These are phyloP conservation scores for Hoplias malabaricus DNA, from an alignment of 2,113 vertebrate species.

Conservation along the genomic window DNA sequence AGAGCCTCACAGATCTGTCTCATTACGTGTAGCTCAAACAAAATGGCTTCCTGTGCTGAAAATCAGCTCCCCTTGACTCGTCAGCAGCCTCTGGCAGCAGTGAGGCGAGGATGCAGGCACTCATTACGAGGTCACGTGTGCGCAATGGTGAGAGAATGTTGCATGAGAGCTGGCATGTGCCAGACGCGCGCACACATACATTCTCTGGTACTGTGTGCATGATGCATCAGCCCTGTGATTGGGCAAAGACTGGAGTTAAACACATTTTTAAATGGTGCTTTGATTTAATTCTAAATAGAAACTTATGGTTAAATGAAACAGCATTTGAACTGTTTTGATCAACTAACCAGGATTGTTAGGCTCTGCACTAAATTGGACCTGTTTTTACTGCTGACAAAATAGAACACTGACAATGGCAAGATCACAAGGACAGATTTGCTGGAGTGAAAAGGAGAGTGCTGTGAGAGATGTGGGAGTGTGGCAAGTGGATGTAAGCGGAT, in stretches of 20 bases:
- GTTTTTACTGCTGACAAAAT: background rate
- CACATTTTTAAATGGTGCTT: background rate
- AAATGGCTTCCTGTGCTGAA: conserved; percentile 54
- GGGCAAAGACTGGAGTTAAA: conserved; percentile 1
- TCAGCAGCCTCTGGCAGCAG: conserved; percentile 39
- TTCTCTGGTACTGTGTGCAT: conserved; percentile 5
- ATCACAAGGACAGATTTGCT: background rate
- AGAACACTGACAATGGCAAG: background rate
- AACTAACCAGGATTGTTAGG: background rate
- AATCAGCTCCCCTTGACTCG: conserved; percentile 40
- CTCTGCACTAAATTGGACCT: background rate
- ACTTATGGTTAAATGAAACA: background rate
- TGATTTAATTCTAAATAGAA: background rate
- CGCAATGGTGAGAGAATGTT: conserved; percentile 37
- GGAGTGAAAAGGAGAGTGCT: background rate
- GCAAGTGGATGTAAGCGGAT: background rate
- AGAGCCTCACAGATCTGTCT: conserved; percentile 43
- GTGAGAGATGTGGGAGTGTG: background rate
- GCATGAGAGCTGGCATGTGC: conserved; percentile 37
- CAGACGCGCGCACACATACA: conserved; percentile 18
- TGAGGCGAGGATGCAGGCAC: conserved; percentile 39
- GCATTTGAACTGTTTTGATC: background rate
- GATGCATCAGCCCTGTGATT: background rate
- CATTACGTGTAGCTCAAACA: conserved; percentile 45
- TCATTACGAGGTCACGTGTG: conserved; percentile 39